Conservation (phyloP, 2,797 vertebrate species). For the Petrocephalus schoutedeni region DNA sequence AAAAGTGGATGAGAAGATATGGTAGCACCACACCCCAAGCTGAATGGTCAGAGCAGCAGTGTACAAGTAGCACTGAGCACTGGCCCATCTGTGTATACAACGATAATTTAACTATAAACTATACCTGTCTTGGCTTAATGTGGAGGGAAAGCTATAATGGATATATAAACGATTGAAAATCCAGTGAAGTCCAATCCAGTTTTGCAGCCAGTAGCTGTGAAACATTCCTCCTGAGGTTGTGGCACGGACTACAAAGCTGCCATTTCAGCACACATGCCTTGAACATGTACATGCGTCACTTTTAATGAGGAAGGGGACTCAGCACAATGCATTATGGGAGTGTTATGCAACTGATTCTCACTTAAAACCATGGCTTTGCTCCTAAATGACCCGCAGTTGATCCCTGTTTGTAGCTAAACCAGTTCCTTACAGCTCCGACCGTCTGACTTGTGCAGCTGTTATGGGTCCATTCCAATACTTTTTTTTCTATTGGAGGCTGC, state of each 20-base stretch:
- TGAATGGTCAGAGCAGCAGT: not conserved
- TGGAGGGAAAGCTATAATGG: not conserved
- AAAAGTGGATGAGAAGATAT: not conserved
- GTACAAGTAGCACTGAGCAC: not conserved
- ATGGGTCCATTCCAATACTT: not conserved
- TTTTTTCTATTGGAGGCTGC: not conserved
- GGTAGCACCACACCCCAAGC: not conserved
- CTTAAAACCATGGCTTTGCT: slow-evolving; percentile 23
- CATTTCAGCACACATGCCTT: not conserved
- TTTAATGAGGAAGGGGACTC: not conserved
- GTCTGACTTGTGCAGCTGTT: slow-evolving; percentile 10
- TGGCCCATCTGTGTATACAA: not conserved
- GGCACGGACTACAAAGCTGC: not conserved
- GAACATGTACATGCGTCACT: not conserved
- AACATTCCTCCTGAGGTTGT: not conserved
- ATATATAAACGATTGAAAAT: not conserved
- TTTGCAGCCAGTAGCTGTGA: not conserved
- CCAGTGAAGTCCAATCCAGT: not conserved
- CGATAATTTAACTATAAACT: not conserved
- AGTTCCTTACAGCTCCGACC: not conserved
- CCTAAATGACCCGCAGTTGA: slow-evolving; percentile 43
- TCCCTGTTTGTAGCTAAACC: not conserved
- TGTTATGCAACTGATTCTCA: not conserved
- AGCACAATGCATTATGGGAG: not conserved
- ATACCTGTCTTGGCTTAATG: not conserved